Evolutionary conservation across 1,140 invertebrate genomes (phyloP), one percentile per base, ranked within the genome.

Genomic region (Chlorops oryzae): DNA sequence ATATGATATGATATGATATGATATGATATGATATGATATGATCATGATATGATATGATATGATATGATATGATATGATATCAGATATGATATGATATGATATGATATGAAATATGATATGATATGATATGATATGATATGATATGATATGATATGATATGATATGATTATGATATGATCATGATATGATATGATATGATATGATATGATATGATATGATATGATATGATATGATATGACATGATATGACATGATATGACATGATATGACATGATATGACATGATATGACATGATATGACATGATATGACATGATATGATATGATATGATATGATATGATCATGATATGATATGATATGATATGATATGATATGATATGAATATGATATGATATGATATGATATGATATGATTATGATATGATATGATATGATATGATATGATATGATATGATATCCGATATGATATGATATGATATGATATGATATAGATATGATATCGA

Each of bases 51-150:
- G n/a, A n/a, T n/a, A n/a, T n/a, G n/a, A n/a, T n/a, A n/a, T n/a
- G n/a, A n/a, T n/a, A n/a, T n/a, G n/a, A n/a, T n/a, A n/a, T 32
- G 28, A 32, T 32, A 56, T 50, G 41, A 47, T 46, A 45, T 37
- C 39, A 46, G 28, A 52, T 39, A 41, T 49, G 51, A 51, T 51
- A 41, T 43, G 46, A 52, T 52, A 51, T 39, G 51, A 53, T 52
- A 43, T 50, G 51, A 52, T 52, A 52, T 44, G 22, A 51, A 21
- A 53, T 41, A 43, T 39, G 51, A 53, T 53, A 41, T 49, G 51
- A 53, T 53, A 41, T 39, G 48, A 53, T 53, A 51, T 50, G 51
- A 53, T 53, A 43, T 50, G 51, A 53, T 53, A 51, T 50, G 51
- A 53, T 53, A 52, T 39, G 51, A 53, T 53, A 44, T 39, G 34